phyloP scores from a whole-genome alignment of 2,113 vertebrate species.

The Psilopsiagon aurifrons region DNA sequence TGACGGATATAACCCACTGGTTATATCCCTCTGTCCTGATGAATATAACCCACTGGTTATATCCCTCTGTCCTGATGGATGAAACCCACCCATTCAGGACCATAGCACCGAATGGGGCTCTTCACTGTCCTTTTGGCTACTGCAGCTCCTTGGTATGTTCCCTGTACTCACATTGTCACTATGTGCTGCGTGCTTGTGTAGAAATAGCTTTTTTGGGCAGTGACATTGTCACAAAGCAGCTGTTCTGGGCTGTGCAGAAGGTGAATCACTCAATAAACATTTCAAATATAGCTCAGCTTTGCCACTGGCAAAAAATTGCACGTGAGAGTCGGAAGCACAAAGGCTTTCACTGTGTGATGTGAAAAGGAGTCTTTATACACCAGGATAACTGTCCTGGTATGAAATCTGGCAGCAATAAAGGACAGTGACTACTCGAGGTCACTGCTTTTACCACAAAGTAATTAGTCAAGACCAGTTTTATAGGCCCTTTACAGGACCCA shows the following conservation, averaged over 20 bases:
- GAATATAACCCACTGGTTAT: not conserved
- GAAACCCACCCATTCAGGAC: not conserved
- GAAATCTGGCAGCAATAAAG: slow-evolving; percentile 27
- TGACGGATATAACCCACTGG: not conserved
- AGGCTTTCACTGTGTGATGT: not conserved
- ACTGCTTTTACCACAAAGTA: not conserved
- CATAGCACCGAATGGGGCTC: not conserved
- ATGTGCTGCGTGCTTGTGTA: not conserved
- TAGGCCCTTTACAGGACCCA: not conserved
- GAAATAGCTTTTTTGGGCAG: not conserved
- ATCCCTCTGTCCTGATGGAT: not conserved
- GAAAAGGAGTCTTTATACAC: not conserved
- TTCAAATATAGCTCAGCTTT: slow-evolving; percentile 10
- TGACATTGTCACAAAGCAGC: not conserved
- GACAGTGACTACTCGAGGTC: slow-evolving; percentile 3
- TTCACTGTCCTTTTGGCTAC: not conserved
- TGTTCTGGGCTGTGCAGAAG: slow-evolving; percentile 1
- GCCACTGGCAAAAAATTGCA: not conserved
- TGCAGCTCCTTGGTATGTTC: not conserved
- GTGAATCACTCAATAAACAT: slow-evolving; percentile 15
- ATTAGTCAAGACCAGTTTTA: slow-evolving; percentile 34
- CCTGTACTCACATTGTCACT: not conserved
- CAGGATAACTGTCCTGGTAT: not conserved
- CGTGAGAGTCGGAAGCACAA: not conserved
- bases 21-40: not conserved